phyloP scores from a whole-genome alignment of 1,140 invertebrate genomes.

The Rhagoletis pomonella region DNA sequence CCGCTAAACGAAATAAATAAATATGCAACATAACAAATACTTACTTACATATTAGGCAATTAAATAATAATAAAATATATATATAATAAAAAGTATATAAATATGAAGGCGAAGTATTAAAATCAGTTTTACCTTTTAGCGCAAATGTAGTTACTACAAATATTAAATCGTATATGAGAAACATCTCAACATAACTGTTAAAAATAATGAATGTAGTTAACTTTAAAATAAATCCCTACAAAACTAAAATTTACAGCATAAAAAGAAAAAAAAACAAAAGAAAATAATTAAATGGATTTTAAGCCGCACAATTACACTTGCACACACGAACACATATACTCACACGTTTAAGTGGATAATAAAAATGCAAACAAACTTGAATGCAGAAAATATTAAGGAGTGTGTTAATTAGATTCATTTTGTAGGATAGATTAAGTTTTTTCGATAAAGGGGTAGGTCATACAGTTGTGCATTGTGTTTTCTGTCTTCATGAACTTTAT shows the following conservation, averaged over 20 bases:
- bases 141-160: conserved; percentile 12
- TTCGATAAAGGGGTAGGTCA: not conserved
- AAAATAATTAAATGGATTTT: conserved; percentile 28
- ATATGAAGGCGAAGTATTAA: not conserved
- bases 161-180: not conserved
- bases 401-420: not conserved
- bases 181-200: conserved; percentile 25
- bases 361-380: conserved; percentile 33
- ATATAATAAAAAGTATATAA: conserved; percentile 30
- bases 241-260: not conserved
- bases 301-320: conserved; percentile 41
- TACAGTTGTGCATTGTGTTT: too few relatives aligned
- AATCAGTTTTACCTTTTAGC: conserved; percentile 26
- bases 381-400: not conserved
- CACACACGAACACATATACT: conserved; percentile 42
- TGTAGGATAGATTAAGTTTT: not conserved
- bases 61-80: not conserved
- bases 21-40: not conserved
- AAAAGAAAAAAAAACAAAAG: not conserved
- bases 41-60: not conserved
- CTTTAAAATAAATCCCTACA: not conserved
- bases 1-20: not conserved
- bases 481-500: too few relatives aligned
- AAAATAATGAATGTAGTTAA: conserved; percentile 43
- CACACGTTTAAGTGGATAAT: conserved; percentile 43